A percentile compares a stretch with the other conserved stretches of the same genome.
These are phyloP conservation scores for Dryococelus australis DNA, from an alignment of 2,888 invertebrate genomes.

Conservation along the genomic window DNA sequence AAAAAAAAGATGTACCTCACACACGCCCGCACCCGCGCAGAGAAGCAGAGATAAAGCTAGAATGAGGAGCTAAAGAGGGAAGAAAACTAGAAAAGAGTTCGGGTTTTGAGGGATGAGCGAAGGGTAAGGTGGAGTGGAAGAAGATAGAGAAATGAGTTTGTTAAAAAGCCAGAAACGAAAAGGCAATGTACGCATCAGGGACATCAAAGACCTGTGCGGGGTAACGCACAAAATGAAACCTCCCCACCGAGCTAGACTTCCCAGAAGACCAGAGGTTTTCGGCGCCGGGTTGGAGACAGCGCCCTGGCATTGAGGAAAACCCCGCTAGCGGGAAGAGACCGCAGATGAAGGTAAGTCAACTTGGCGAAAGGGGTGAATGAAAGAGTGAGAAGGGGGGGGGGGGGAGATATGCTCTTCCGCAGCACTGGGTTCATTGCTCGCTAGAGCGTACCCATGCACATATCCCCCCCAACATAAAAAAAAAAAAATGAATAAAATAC, in stretches of 20 bases:
- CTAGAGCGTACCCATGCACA: neutral
- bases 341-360: neutral
- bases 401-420: neutral
- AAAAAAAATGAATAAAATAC: neutral
- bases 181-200: constrained; percentile 59
- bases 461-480: neutral
- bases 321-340: neutral
- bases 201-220: constrained; percentile 56
- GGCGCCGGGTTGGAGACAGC: constrained; percentile 24
- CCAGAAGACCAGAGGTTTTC: constrained; percentile 20
- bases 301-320: neutral
- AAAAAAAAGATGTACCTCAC: neutral
- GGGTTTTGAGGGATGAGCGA: neutral
- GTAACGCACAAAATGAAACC: constrained; percentile 26
- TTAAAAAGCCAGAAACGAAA: constrained; percentile 61
- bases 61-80: neutral
- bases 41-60: neutral
- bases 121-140: constrained; percentile 27
- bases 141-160: constrained; percentile 58
- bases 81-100: neutral
- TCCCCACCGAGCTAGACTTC: neutral
- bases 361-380: neutral
- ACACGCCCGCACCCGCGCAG: neutral
- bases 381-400: neutral
- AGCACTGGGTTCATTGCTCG: neutral